Evolutionary conservation across 2,113 vertebrate species (phyloP), one percentile per base, ranked within the genome.

Genomic region (Xenotilapia flavipinnis): DNA sequence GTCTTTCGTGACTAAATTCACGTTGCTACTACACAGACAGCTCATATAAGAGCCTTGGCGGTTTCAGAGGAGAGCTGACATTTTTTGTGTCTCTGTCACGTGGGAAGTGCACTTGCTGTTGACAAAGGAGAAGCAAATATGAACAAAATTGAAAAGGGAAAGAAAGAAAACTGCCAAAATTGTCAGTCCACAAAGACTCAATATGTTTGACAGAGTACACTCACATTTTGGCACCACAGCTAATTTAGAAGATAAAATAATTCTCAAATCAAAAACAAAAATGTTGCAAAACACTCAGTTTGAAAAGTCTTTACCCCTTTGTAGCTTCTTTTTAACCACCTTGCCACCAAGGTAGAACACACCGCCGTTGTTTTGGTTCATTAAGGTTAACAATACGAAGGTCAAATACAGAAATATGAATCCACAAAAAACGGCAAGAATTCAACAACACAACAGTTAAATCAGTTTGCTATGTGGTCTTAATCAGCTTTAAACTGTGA

Each of bases 71-170:
- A 92, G 87, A 92, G 82, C 73, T 86, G 80, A 93, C 92, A 95
- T 95, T 95, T 94, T 95, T 94, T 96, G 94, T 91, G 92, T 95
- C 92, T 94, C 79, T 83, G 86, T 90, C 85, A 88, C n/a, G 53
- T 86, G 89, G 87, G 81, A 94, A 92, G 93, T 96, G 95, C 88
- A 93, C 90, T 95, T 95, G 94, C 94, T 95, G 90, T 93, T 87
- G 90, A 95, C 83, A 92, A 91, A 92, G 88, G 82, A 93, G 95
- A 95, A 88, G 86, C 49, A 94, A 93, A 92, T 85, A 89, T 80
- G 65, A 92, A 91, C 79, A 91, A 87, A 92, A 84, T 21, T 88
- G 62, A 91, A 91, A 68, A 92, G 80, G 49, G 47, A 89, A 89
- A 90, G 54, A 89, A 89, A 87, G 79, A 80, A 79, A 90, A 89